Conservation (phyloP, 2,888 invertebrate species). For the Drosophila limbata region DNA sequence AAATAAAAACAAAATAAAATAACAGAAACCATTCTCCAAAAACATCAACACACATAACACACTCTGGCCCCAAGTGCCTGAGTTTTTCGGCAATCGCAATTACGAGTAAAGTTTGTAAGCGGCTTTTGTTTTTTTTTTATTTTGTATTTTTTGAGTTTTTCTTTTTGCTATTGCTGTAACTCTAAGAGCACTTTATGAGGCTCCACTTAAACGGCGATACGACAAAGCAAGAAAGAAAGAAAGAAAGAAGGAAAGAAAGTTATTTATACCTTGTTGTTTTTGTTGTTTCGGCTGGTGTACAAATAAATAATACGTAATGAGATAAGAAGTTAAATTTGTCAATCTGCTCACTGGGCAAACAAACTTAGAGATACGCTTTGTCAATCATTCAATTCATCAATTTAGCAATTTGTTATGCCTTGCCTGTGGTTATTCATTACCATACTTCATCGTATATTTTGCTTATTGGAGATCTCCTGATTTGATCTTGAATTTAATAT, state of each 20-base stretch:
- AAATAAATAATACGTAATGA: conserved; percentile 17
- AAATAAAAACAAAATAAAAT: neutral
- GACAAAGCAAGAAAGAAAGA: conserved; percentile 22
- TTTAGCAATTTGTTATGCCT: conserved; percentile 7
- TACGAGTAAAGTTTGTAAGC: conserved; percentile 61
- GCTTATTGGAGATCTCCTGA: neutral
- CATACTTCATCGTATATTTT: neutral
- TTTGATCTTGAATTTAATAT: neutral
- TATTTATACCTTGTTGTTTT: conserved; percentile 30
- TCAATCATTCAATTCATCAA: conserved; percentile 15
- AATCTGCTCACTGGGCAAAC: conserved; percentile 19
- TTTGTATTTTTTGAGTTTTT: conserved; percentile 12
- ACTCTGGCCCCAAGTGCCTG: conserved; percentile 10
- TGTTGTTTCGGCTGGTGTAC: too few relatives aligned
- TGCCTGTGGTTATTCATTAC: conserved; percentile 1
- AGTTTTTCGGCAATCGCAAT: conserved; percentile 69
- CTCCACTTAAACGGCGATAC: conserved; percentile 48
- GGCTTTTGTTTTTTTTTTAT: conserved; percentile 56
- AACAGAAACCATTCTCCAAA: conserved; percentile 39
- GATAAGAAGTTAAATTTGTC: conserved; percentile 30
- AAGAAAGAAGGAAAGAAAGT: conserved; percentile 44
- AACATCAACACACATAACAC: conserved; percentile 15
- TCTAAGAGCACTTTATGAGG: conserved; percentile 54
- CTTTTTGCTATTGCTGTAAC: conserved; percentile 37
- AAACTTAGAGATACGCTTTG: neutral